Evolutionary conservation across 2,797 vertebrate species (phyloP).

Genomic region (Acipenser ruthenus): DNA sequence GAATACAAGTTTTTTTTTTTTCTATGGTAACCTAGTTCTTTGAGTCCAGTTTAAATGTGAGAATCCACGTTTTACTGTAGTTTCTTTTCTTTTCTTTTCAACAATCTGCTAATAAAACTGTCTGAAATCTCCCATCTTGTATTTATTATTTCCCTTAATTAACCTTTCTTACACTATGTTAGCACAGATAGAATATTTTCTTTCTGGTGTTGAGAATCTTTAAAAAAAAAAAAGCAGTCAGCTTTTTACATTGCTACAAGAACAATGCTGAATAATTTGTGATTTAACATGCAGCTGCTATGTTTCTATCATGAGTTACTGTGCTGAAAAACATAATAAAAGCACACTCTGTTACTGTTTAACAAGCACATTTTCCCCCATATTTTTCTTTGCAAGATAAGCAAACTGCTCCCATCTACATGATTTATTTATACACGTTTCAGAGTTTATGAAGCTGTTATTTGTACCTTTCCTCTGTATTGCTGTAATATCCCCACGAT

Average conservation of each 20-base stretch:
- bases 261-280: slow-evolving; percentile 67
- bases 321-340: slow-evolving; percentile 68
- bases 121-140: slow-evolving; percentile 67
- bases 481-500: slow-evolving; percentile 68
- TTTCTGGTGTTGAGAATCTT: slow-evolving; percentile 66
- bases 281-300: slow-evolving; percentile 69
- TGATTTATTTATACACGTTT: slow-evolving; percentile 77
- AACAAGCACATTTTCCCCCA: slow-evolving; percentile 69
- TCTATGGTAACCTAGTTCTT: slow-evolving; percentile 70
- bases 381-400: slow-evolving; percentile 55
- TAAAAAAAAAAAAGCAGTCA: slow-evolving; percentile 67
- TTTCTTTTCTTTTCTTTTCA: slow-evolving; percentile 70
- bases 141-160: slow-evolving; percentile 64
- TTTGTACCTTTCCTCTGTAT: slow-evolving; percentile 62
- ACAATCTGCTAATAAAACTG: slow-evolving; percentile 79
- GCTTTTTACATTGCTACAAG: slow-evolving; percentile 58
- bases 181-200: slow-evolving; percentile 63
- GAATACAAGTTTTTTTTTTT: slow-evolving; percentile 71
- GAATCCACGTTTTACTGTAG: slow-evolving; percentile 68
- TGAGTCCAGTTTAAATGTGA: slow-evolving; percentile 73
- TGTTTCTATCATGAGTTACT: slow-evolving; percentile 72
- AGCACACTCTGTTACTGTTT: slow-evolving; percentile 72
- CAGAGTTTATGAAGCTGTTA: slow-evolving; percentile 71
- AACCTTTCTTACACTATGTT: slow-evolving; percentile 49
- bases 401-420: slow-evolving; percentile 68